Conservation (phyloP, 2,888 invertebrate species). For the Agapostemon virescens region DNA sequence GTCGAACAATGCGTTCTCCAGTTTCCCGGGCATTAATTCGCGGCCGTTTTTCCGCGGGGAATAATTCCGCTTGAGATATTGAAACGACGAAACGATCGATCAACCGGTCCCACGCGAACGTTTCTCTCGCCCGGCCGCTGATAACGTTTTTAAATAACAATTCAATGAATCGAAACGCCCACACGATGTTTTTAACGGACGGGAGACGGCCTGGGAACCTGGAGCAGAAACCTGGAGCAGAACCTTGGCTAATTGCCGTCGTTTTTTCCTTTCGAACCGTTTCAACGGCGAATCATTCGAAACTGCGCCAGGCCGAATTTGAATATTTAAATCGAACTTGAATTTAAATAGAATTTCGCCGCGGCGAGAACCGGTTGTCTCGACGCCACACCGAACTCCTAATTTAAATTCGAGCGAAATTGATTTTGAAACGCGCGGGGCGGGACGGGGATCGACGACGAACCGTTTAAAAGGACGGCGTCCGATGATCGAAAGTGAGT, state of each 20-base stretch:
- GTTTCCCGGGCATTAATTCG: background rate
- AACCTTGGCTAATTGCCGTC: background rate
- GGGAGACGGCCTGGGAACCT: background rate
- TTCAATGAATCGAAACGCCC: background rate
- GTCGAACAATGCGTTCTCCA: background rate
- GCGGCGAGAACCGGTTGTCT: background rate
- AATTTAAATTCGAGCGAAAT: constrained; percentile 2
- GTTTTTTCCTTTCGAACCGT: background rate
- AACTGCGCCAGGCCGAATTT: background rate
- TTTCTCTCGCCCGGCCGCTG: background rate
- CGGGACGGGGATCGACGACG: background rate
- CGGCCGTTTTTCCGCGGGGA: background rate
- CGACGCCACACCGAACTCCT: background rate
- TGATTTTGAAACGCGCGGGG: constrained; percentile 11
- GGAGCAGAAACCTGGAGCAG: too few relatives aligned
- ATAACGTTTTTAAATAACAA: background rate
- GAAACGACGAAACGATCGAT: background rate
- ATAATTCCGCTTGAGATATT: constrained; percentile 10
- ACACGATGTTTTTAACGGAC: background rate
- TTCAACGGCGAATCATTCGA: background rate
- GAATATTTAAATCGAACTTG: background rate
- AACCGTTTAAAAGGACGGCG: background rate
- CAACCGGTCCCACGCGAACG: background rate
- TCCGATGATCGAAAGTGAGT: constrained; percentile 41
- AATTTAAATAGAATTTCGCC: constrained; percentile 1